Base-by-base conservation (phyloP, 2,888 invertebrate genomes). In the Eupithecia tripunctaria region DNA sequence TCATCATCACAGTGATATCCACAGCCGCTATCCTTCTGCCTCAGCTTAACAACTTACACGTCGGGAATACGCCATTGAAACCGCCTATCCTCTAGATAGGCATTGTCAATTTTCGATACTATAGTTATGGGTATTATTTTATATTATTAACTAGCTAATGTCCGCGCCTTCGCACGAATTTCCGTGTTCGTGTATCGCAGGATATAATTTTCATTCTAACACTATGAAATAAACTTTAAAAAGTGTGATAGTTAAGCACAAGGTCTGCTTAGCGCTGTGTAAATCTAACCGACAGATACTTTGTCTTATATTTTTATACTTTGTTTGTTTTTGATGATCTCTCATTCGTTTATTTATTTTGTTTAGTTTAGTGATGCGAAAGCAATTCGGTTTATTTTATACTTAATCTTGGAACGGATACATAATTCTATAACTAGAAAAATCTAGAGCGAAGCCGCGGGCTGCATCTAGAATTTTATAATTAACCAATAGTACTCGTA, bases 11-110 rank as follows among this genome's bases (percentile, higher is more conserved):
- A 12, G 95, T 96, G 67, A 95, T 97, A 78, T 96, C 97, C n/a
- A 97, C 97, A 0, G 96, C 97, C 1, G 96, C 97, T 77, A 97
- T 98, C 80, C 93, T 98, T 68, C 81, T 96, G 93, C 91, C 96
- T 90, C 85, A 96, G 95, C 81, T 97, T 94, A 80, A 95, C 92
- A 88, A 94, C 87, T 83, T 94, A 29, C 91, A 94, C 83, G 94
- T 94, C 38, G 94, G 94, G 41, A 94, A 94, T 79, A 94, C 94
- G 64, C 93, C 94, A 66, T 84, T 94, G 47, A 93, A 93, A 80
- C 92, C 91, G 36, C 94, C 94, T 18, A 88, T 85, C n/a, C n/a
- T n/a, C 80, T 94, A 94, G 86, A 2, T 64, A 59, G n/a, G n/a
- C n/a, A n/a, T n/a, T n/a, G n/a, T n/a, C n/a, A n/a, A n/a, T n/a